Evolutionary conservation across 2,888 invertebrate genomes (phyloP), one percentile per base, ranked within the genome.

Genomic region (Argyra leucocephala): DNA sequence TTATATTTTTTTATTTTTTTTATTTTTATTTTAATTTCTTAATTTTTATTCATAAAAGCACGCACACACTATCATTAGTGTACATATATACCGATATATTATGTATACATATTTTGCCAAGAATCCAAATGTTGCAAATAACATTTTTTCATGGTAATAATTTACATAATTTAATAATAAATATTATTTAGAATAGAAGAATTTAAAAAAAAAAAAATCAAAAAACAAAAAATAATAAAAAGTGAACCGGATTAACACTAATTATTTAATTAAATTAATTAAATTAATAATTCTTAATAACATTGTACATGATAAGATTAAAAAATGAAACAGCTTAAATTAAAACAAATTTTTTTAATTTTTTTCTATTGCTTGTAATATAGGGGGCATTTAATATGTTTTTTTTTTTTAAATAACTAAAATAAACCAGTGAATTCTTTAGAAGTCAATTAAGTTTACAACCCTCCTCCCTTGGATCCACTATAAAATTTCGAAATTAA

Each of bases 241-340:
- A 48, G 18, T 48, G n/a, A 48, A 48, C 48, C 48, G 48, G 48
- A 48, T 48, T 48, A 48, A 48, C 9, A 15, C 48, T 48, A 48
- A 48, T 48, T 48, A 48, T 48, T 48, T 48, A 48, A 48, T 48
- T 48, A 48, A 48, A 48, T 48, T 48, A 48, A 48, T 48, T 48
- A 48, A 3, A 12, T 48, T 48, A 48, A 48, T n/a, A 48, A 5
- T 48, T 48, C 18, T 31, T n/a, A n/a, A n/a, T n/a, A n/a, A n/a
- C n/a, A n/a, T n/a, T n/a, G n/a, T n/a, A n/a, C n/a, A n/a, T n/a
- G n/a, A n/a, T n/a, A n/a, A n/a, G n/a, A n/a, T n/a, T n/a, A n/a
- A n/a, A n/a, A n/a, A n/a, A n/a, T n/a, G n/a, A n/a, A n/a, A n/a
- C n/a, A n/a, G n/a, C n/a, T n/a, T n/a, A n/a, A n/a, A n/a, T n/a